Evolutionary conservation across 2,797 vertebrate species (phyloP).

Genomic region (Notoglanidium macrostoma): DNA sequence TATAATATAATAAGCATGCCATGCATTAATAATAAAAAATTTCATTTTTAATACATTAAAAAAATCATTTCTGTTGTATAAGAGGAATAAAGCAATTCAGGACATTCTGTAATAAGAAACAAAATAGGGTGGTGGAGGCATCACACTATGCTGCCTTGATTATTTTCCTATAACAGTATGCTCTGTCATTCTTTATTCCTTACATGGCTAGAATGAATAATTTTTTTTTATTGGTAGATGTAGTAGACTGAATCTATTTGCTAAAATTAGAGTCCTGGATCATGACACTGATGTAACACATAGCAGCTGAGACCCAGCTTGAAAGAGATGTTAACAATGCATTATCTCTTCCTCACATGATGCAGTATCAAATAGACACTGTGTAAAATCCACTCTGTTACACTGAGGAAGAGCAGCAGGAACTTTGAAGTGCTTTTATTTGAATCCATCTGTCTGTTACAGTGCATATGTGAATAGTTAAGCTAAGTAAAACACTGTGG

Average conservation of each 20-base stretch:
- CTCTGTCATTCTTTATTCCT: neutral
- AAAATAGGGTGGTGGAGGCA: neutral
- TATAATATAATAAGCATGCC: neutral
- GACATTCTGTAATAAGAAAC: neutral
- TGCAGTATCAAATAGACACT: constrained; percentile 50
- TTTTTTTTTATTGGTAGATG: neutral
- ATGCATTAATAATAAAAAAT: neutral
- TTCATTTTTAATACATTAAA: neutral
- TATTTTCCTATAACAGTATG: neutral
- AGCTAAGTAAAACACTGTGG: neutral
- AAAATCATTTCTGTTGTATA: neutral
- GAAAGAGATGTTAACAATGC: constrained; percentile 28
- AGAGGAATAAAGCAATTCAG: neutral
- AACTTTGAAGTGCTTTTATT: constrained; percentile 3
- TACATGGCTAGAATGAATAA: neutral
- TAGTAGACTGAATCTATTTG: constrained; percentile 51
- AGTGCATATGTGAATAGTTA: constrained; percentile 5
- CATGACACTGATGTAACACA: constrained; percentile 58
- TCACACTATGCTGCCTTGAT: neutral
- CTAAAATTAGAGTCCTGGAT: constrained; percentile 56
- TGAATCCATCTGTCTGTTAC: neutral
- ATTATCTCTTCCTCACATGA: constrained; percentile 44
- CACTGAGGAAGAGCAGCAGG: neutral
- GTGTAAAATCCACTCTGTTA: constrained; percentile 9
- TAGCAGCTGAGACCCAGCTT: constrained; percentile 60